Conservation (phyloP, 2,113 vertebrate species). For the Okapia johnstoni region DNA sequence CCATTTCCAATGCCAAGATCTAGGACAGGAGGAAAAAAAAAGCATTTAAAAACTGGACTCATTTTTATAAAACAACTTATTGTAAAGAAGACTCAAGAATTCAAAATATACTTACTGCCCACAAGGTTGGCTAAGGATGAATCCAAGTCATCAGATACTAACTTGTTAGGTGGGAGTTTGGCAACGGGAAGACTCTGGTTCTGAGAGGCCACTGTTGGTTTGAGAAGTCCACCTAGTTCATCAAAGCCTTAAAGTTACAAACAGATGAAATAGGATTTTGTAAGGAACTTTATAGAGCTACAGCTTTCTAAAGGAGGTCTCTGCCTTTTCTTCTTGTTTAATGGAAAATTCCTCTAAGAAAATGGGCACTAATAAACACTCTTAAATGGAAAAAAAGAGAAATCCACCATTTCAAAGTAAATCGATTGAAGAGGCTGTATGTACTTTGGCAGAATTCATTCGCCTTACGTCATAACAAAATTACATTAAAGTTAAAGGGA, state of each 20-base stretch:
- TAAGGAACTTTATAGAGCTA: slow-evolving; percentile 69
- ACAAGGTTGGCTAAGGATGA: slow-evolving; percentile 96
- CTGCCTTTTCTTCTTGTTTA: slow-evolving; percentile 27
- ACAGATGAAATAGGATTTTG: slow-evolving; percentile 54
- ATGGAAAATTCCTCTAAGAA: not conserved
- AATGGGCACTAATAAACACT: not conserved
- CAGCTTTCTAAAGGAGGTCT: slow-evolving; percentile 45
- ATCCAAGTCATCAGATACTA: slow-evolving; percentile 95
- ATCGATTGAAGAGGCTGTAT: not conserved
- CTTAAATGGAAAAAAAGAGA: slow-evolving; percentile 6
- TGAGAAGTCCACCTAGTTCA: slow-evolving; percentile 94
- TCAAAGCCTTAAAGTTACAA: slow-evolving; percentile 87
- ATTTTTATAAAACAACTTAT: not conserved
- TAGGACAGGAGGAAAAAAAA: slow-evolving; percentile 72
- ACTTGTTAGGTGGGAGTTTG: slow-evolving; percentile 88
- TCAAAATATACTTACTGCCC: slow-evolving; percentile 89
- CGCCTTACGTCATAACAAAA: not conserved
- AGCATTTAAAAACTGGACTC: slow-evolving; percentile 50
- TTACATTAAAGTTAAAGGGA: not conserved
- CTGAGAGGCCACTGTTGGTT: slow-evolving; percentile 94
- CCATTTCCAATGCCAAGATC: slow-evolving; percentile 98
- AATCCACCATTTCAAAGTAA: slow-evolving; percentile 4
- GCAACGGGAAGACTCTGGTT: slow-evolving; percentile 88
- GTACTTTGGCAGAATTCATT: not conserved
- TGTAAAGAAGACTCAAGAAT: not conserved